Evolutionary conservation across 2,888 invertebrate species (phyloP), one percentile per base, ranked within the genome.

Genomic region (Meteorus colon): DNA sequence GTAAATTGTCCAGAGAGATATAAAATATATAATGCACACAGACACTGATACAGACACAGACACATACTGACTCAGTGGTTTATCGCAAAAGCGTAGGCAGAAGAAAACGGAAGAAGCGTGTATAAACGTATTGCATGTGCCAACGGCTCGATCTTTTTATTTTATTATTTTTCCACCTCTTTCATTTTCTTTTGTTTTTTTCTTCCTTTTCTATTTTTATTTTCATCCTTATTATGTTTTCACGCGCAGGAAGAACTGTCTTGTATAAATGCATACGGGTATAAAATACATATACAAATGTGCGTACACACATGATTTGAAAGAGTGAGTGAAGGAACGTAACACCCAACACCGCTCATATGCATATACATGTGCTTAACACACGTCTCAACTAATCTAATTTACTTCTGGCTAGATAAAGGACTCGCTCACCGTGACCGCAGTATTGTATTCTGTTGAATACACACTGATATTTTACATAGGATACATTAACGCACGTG

Each of bases 331-430:
- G 55, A 51, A 69, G 24, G 24, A 62, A 34, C 34, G 55, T 62
- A 68, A 72, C 31, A 65, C 77, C 70, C 72, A 76, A 73, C 24
- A 24, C 74, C 70, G 51, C 78, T 81, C 79, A 80, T 82, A 27
- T 29, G 80, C 81, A 80, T 79, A 81, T 79, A 78, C 79, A 71
- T 66, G 75, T 76, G 78, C 73, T 79, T 79, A 79, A 83, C 79
- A 79, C 81, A 81, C 81, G 84, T 84, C 84, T 84, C 80, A 77
- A 81, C 82, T 85, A 84, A 85, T 85, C 85, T 85, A 84, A 85
- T 85, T 85, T 84, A 85, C 84, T 84, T 79, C 81, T 80, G 81
- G 79, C 67, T 79, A 84, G 85, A 85, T 85, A 85, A 84, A 83
- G 84, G 82, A 81, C 83, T 85, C 84, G 83, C 84, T 84, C 82